Base-by-base conservation (phyloP, 2,888 invertebrate species). In the Drosophila fulvimacula region DNA sequence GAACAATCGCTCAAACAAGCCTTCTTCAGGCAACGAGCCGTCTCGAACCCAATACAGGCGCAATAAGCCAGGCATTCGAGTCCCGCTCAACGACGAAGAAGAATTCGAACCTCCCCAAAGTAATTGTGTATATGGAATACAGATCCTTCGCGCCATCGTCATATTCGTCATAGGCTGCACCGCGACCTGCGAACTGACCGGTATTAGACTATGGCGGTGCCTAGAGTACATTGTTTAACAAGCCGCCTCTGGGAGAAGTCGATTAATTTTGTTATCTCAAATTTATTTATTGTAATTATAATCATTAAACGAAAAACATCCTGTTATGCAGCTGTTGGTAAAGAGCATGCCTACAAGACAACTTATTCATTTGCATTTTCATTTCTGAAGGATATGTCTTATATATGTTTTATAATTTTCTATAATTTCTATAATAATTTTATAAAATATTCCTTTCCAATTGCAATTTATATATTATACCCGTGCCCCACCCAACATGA, bases 151-250 rank as follows among this genome's bases (percentile, higher is more conserved):
- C 3, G 49, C 65, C 1, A 0, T 68, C 17, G 13, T 59, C 0
- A 1, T 76, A 11, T 73, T 79, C 38, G 11, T 39, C 11, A 0
- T 76, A 6, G 76, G 80, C n/a, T 63, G 65, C 34, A 30, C 2
- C 11, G 9, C 64, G 0, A 51, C 60, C 30, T 53, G 44, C 9
- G 79, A 76, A 4, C 9, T 69, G 30, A 57, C 59, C 10, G 67
- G 59, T 5, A 38, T 75, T 6, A 42, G 21, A 1, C 57, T 69
- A 7, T 66, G 49, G 42, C 53, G 36, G 0, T 17, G 32, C 15
- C 60, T 76, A 0, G 69, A 76, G 19, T n/a, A 19, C 1, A 6
- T 24, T 11, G 0, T 11, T 38, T 39, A 36, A 38, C 11, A 1
- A n/a, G 1, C n/a, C 11, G 52, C n/a, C 6, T n/a, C 52, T n/a